A percentile compares a stretch with the other conserved stretches of the same genome.
phyloP scores from a whole-genome alignment of 2,797 vertebrate genomes.

The Limnodromus scolopaceus region DNA sequence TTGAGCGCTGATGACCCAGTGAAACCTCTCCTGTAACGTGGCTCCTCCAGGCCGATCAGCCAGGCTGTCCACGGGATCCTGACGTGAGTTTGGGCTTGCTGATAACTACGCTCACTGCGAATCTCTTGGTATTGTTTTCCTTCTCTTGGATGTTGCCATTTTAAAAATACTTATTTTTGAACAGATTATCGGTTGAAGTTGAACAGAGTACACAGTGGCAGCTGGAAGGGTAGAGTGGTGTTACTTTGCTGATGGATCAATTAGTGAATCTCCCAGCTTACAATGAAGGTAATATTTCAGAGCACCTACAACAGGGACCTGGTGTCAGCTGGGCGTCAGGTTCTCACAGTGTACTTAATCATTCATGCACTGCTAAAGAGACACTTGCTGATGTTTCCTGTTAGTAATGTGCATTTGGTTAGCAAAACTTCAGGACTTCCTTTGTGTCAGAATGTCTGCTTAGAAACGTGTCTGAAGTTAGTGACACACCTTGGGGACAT shows the following conservation, averaged over 20 bases:
- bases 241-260: not conserved
- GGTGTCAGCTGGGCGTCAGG: not conserved
- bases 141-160: not conserved
- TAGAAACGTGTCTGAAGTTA: not conserved
- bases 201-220: not conserved
- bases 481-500: not conserved
- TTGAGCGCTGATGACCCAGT: not conserved
- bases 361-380: not conserved
- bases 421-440: not conserved
- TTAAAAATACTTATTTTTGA: not conserved
- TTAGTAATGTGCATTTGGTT: accelerated
- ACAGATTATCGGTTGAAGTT: not conserved
- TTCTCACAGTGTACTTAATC: not conserved
- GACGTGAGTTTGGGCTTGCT: not conserved
- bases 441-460: not conserved
- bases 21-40: not conserved
- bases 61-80: too few species aligned
- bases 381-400: not conserved
- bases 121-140: not conserved
- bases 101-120: not conserved
- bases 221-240: not conserved
- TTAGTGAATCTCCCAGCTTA: not conserved
- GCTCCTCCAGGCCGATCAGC: not conserved
- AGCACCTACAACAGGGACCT: not conserved
- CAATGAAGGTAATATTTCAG: not conserved